These are phyloP conservation scores for Trialeurodes vaporariorum DNA, from an alignment of 1,140 invertebrate genomes.

Conservation along the genomic window DNA sequence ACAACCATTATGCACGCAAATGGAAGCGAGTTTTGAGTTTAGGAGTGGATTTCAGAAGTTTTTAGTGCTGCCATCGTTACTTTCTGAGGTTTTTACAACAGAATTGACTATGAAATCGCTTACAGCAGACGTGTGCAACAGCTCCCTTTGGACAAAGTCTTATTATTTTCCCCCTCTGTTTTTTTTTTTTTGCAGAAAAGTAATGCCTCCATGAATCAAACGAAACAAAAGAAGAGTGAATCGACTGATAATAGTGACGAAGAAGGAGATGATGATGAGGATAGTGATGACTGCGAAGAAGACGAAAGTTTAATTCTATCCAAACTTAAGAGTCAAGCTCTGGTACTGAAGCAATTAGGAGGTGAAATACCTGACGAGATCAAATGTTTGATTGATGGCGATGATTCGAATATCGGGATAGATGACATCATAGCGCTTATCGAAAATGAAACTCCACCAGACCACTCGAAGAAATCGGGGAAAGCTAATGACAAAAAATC, in stretches of 20 bases:
- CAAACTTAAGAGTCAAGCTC: conserved; percentile 34
- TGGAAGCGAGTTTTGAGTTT: no score
- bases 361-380: conserved; percentile 32
- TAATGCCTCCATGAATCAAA: no score
- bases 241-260: conserved; percentile 18
- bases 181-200: no score
- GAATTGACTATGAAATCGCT: no score
- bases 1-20: no score
- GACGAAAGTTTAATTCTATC: conserved; percentile 34
- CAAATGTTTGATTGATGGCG: conserved; percentile 21
- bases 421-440: conserved; percentile 20
- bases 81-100: no score
- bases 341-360: conserved; percentile 35
- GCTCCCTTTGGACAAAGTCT: no score
- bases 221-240: conserved; percentile 10
- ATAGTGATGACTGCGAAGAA: conserved; percentile 26
- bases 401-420: neutral
- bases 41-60: no score
- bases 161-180: no score
- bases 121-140: no score
- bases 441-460: conserved; percentile 19
- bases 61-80: no score
- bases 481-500: neutral
- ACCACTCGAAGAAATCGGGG: neutral
- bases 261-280: conserved; percentile 34